Base-by-base conservation (phyloP, 1,140 invertebrate genomes). In the Papilio aristodemus region DNA sequence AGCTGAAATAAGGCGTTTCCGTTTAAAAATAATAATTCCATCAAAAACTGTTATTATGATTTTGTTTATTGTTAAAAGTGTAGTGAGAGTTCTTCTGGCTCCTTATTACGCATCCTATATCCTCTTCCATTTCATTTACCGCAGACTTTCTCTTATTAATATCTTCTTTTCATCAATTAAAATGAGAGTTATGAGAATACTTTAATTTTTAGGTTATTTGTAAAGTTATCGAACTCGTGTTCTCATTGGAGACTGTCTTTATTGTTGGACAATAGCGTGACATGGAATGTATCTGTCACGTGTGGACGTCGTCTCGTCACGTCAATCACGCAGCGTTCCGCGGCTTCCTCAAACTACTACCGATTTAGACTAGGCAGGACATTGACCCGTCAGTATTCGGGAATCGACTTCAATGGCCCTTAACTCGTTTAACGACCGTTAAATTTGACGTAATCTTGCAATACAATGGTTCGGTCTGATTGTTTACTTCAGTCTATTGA, bases 381-480 rank as follows among this genome's bases (percentile, higher is more conserved):
- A 62, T 37, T 62, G 59, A 62, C 59, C 59, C 36, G 36, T 14
- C 17, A 10, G 9, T 62, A 62, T 62, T 62, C 38, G 32, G 17
- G 14, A 36, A 62, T 17, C 36, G 3, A 38, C 14, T 50, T 19
- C n/a, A 62, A 38, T 38, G 58, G 59, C 59, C 59, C 59, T 62
- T 62, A 37, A 38, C n/a, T 22, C 59, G 32, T 19, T 62, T 62
- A 62, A 62, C 36, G 59, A 39, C 36, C 59, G 59, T 62, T 38
- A 39, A 62, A 62, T 32, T 46, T 46, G 19, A 54, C 22, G 10
- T 54, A 54, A 54, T 54, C 46, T 54, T 54, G 46, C 9, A 25
- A 50, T 38, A 57, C 22, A 13, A 41, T 4, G 8, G 4, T 50
- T 25, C 17, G 43, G 41, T 1, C 4, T 39, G 38, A 13, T 39